Base-by-base conservation (phyloP, 2,888 invertebrate species). In the Desoria tigrina region DNA sequence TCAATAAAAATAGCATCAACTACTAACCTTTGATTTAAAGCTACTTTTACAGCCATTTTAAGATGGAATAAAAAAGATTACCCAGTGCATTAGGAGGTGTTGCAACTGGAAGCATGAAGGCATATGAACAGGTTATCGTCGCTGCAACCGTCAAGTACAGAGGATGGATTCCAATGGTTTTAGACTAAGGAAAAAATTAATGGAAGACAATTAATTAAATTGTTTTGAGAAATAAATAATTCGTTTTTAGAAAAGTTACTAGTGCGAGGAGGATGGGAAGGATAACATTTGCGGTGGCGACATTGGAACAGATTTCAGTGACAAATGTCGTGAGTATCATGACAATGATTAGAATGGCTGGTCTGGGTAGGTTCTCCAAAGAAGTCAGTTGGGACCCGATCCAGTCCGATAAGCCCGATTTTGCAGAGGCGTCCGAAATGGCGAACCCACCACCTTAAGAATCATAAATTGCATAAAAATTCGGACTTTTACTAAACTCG, bases 71-170 rank as follows among this genome's bases (percentile, higher is more conserved):
- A n/a, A n/a, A n/a, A n/a, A n/a, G n/a, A n/a, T n/a, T 55, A 55
- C 55, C 55, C 7, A 57, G 37, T 7, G 57, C 57, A 27, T 58
- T 58, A 21, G 58, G 58, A 6, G 58, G 58, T 0, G 95, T 95
- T 53, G 94, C 94, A n/a, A 95, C 94, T 0, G 94, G 95, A 80
- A 96, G 84, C 84, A 94, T 93, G 84, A 94, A 92, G 16, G 91
- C 93, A 83, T 92, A 93, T 61, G 93, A 94, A 79, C 93, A 92
- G 2, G 92, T 89, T 27, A 95, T 82, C 0, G 93, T 86, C 0
- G 92, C 91, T 0, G 95, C 94, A 76, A 94, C 83, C 88, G 94
- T 93, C 79, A 95, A 83, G 80, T 90, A 92, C 65, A 96, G 82
- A 0, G 95, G 95, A 81, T 95, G 91, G 65, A 92, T 84, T 74